Conservation (phyloP, 2,113 vertebrate species). For the Neofelis nebulosa region DNA sequence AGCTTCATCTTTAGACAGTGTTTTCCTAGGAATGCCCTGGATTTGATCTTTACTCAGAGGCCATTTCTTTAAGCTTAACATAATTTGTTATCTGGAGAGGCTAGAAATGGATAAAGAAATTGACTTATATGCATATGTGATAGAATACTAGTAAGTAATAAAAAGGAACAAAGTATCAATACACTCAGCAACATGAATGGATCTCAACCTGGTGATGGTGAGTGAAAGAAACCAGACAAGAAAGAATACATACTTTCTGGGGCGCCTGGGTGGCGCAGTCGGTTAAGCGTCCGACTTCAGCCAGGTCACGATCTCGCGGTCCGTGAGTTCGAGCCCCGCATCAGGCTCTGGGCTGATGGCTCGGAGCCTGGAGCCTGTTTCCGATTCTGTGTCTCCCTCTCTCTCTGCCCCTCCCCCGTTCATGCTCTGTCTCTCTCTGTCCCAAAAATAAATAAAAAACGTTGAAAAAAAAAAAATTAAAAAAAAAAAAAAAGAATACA, state of each 20-base stretch:
- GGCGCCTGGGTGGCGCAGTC: no score
- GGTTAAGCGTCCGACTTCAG: no score
- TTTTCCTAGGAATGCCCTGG: background rate
- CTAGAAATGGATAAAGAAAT: background rate
- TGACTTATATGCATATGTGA: background rate
- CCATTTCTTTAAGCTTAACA: conserved; percentile 14
- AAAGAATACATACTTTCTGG: background rate
- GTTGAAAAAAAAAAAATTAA: no score
- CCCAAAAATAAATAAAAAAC: no score
- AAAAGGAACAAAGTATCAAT: conserved; percentile 11
- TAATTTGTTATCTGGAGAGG: background rate
- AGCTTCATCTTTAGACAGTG: conserved; percentile 11
- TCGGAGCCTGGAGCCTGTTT: no score
- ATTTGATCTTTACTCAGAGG: background rate
- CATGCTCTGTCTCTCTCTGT: no score
- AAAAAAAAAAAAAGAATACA: no score
- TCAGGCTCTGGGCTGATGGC: no score
- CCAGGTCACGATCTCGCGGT: no score
- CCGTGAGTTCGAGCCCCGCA: no score
- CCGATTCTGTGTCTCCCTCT: no score
- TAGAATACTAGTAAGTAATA: conserved; percentile 1
- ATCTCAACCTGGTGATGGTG: background rate
- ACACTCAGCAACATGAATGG: background rate
- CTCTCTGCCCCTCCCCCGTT: no score
- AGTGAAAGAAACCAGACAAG: background rate